phyloP scores from a whole-genome alignment of 2,797 vertebrate species.

The Myripristis murdjan region DNA sequence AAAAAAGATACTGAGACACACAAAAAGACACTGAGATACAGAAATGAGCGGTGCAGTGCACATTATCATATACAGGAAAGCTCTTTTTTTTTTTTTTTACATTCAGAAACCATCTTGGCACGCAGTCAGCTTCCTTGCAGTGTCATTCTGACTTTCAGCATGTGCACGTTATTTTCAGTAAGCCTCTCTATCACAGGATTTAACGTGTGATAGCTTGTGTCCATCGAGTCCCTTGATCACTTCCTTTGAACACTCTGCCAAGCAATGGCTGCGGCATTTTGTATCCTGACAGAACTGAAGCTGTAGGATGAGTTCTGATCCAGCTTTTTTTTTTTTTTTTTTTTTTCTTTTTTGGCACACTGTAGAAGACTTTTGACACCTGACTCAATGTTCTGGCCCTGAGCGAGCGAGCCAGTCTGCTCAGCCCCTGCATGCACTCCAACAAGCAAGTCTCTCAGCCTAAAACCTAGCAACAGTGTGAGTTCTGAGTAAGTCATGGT shows the following conservation, averaged over 20 bases:
- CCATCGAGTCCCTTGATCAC: conserved; percentile 3
- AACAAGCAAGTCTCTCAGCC: too few species aligned
- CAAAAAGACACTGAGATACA: too few species aligned
- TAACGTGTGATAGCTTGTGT: conserved; percentile 8
- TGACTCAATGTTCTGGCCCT: not conserved
- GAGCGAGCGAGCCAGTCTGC: not conserved
- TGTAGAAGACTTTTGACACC: not conserved
- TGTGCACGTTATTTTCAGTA: not conserved
- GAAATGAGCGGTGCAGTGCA: conserved; percentile 5
- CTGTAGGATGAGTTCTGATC: not conserved
- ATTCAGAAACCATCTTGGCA: not conserved
- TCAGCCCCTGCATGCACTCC: not conserved
- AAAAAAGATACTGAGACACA: not conserved
- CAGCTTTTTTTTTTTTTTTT: too few species aligned
- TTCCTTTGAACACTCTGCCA: conserved; percentile 5
- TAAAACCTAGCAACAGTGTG: too few species aligned
- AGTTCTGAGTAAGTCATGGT: too few species aligned
- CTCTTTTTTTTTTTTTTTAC: too few species aligned
- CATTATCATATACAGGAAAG: conserved; percentile 12
- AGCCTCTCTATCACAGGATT: not conserved
- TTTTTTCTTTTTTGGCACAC: not conserved
- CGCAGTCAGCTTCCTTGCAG: not conserved
- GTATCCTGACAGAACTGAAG: not conserved
- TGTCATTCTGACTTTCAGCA: conserved; percentile 1
- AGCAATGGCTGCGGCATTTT: conserved; percentile 2